Evolutionary conservation across 2,113 vertebrate species (phyloP), one percentile per base, ranked within the genome.

Genomic region (Mohoua ochrocephala): DNA sequence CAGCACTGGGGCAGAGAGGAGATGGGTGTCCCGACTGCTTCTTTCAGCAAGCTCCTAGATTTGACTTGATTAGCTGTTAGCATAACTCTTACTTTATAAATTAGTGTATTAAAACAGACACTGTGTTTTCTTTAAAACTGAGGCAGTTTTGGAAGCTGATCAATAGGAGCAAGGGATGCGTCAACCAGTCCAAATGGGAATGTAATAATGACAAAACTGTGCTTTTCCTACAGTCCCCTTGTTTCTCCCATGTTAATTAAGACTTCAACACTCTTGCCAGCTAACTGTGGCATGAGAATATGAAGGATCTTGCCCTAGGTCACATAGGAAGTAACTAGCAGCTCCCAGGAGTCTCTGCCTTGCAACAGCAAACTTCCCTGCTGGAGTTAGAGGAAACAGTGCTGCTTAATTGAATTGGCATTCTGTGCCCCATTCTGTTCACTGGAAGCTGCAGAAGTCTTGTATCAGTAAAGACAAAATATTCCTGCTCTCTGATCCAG

Each of bases 381-480:
- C 56, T 89, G 79, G 83, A 94, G 35, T 49, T 16, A 68, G 64
- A 92, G 73, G 57, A 67, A 92, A 84, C 42, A 75, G 65, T 39
- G 90, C 42, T 86, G 41, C 76, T 92, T 92, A 96, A 97, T 96
- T 84, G 56, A 95, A 71, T 71, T 96, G 85, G 85, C 76, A 87
- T 93, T 84, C 50, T 45, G 49, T 91, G 85, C 57, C 52, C 84
- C 70, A 20, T 68, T 89, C 92, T 50, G 52, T 67, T 94, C 85
- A 41, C 76, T 75, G 65, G 53, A 87, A 91, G 87, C 84, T 49
- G 50, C n/a, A 87, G 61, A 85, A 70, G 13, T 88, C 81, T 83
- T 63, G 19, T 84, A 91, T 65, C 60, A 81, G 85, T 64, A 93
- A 91, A 93, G 23, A 54, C 28, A 91, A 94, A 92, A 74, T 88